Evolutionary conservation across 2,888 invertebrate genomes (phyloP).

Genomic region (Amphimallon solstitiale): DNA sequence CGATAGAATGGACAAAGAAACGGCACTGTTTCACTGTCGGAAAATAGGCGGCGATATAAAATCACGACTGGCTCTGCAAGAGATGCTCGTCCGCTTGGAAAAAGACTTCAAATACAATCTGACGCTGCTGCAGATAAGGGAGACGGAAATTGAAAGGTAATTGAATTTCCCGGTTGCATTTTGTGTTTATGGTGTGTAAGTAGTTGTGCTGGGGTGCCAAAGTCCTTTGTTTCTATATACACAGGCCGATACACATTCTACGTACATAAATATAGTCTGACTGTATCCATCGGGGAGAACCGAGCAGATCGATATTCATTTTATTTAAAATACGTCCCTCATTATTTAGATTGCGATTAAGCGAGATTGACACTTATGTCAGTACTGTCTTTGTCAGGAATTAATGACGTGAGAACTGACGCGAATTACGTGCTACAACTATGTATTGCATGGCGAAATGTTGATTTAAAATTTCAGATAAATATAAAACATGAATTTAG

Average conservation of each 20-base stretch:
- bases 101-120: slow-evolving; percentile 47
- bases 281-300: no score
- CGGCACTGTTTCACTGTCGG: not conserved
- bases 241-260: no score
- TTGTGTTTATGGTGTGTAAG: not conserved
- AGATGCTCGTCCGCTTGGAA: slow-evolving; percentile 41
- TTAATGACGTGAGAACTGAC: no score
- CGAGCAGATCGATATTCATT: not conserved
- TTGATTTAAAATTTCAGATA: no score
- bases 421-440: no score
- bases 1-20: slow-evolving; percentile 3
- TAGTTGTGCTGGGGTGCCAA: not conserved
- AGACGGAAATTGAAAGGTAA: slow-evolving; percentile 47
- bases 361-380: no score
- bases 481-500: no score
- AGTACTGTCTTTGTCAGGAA: no score
- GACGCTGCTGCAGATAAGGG: slow-evolving; percentile 41
- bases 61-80: slow-evolving; percentile 35
- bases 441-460: no score
- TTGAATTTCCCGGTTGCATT: slow-evolving; percentile 12
- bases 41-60: not conserved
- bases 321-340: not conserved
- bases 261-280: no score
- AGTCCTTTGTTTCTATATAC: no score
- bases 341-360: no score